phyloP scores from a whole-genome alignment of 2,113 vertebrate genomes.

The Ictidomys tridecemlineatus region DNA sequence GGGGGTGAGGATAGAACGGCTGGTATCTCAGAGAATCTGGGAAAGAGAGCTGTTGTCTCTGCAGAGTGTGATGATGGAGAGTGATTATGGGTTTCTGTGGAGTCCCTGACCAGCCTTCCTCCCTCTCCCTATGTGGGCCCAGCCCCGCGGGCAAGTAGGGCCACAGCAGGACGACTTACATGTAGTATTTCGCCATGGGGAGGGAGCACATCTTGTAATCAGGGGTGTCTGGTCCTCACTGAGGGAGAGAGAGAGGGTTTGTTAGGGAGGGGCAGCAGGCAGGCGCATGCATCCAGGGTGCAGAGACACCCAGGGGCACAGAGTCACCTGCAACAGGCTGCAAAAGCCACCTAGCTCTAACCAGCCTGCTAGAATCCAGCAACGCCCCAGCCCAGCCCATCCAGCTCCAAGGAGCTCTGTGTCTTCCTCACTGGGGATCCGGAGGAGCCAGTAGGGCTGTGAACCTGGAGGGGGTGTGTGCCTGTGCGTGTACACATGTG shows the following conservation, averaged over 20 bases:
- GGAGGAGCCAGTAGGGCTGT: too few species aligned
- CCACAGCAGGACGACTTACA: slow-evolving; percentile 67
- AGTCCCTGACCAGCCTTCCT: neutral
- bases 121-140: neutral
- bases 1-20: neutral
- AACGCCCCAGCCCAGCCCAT: neutral
- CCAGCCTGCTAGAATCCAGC: neutral
- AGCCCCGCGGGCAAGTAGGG: neutral
- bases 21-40: neutral
- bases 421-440: neutral
- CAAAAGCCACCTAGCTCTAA: neutral
- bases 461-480: neutral
- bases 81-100: neutral
- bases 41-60: neutral
- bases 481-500: too few species aligned
- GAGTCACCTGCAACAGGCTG: neutral
- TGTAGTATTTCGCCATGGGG: slow-evolving; percentile 79
- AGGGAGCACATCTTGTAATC: slow-evolving; percentile 75
- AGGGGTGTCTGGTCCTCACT: slow-evolving; percentile 22
- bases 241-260: neutral
- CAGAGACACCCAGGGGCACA: neutral
- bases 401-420: neutral
- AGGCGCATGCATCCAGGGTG: fast-evolving
- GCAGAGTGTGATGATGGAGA: neutral
- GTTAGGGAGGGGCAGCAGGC: neutral